Conservation (phyloP, 1,140 invertebrate species). For the Drosophila melanogaster region Release_6_plus_ISO1_MT NT_033777.3:23504501-23505000, state of each 20-base stretch:
- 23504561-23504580: slow-evolving; percentile 65
- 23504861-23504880: not conserved
- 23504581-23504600: slow-evolving; percentile 76
- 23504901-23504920: not conserved
- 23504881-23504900: not conserved
- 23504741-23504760: slow-evolving; percentile 72
- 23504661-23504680: slow-evolving; percentile 5
- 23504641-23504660: not conserved
- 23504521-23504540: slow-evolving; percentile 61
- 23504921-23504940: not conserved
- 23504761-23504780: slow-evolving; percentile 54
- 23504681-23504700: slow-evolving; percentile 31
- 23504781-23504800: slow-evolving; percentile 28
- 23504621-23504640: slow-evolving; percentile 6
- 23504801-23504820: not conserved
- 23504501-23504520: slow-evolving; percentile 66
- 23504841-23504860: not conserved
- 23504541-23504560: slow-evolving; percentile 78
- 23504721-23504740: slow-evolving; percentile 76
- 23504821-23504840: not conserved
- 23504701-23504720: slow-evolving; percentile 70
- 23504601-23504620: slow-evolving; percentile 26
- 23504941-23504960: too few species aligned
- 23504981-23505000: too few species aligned
- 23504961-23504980: too few species aligned